Conservation (phyloP, 2,888 invertebrate species). For the Ochlodes sylvanus region DNA sequence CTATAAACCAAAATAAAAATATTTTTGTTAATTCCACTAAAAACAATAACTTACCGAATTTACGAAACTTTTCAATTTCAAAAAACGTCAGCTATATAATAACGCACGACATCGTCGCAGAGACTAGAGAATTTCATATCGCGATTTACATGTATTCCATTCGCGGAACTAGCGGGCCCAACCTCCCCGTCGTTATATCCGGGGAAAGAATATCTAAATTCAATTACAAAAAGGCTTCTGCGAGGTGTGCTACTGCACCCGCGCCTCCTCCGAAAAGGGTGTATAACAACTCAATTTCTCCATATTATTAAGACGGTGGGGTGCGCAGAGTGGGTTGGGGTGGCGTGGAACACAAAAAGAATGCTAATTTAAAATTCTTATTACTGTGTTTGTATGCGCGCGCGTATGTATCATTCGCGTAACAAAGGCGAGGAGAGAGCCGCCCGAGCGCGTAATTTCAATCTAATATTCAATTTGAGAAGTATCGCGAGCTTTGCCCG, state of each 20-base stretch:
- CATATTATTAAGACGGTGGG: constrained; percentile 82
- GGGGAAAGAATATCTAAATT: constrained; percentile 82
- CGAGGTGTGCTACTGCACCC: constrained; percentile 80
- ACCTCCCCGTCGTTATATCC: constrained; percentile 75
- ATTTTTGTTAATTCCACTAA: no score
- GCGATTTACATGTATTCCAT: constrained; percentile 55
- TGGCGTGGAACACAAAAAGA: constrained; percentile 80
- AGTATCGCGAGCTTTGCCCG: constrained; percentile 71
- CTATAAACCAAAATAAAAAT: no score
- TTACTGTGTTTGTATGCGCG: constrained; percentile 82
- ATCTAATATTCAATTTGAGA: constrained; percentile 84
- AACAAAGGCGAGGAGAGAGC: constrained; percentile 78
- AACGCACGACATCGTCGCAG: constrained; percentile 56
- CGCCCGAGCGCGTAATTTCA: constrained; percentile 82
- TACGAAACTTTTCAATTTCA: constrained; percentile 27
- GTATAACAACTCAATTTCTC: constrained; percentile 84
- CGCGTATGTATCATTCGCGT: constrained; percentile 81
- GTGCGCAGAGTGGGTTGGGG: constrained; percentile 68
- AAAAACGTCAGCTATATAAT: constrained; percentile 57
- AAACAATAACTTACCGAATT: no score
- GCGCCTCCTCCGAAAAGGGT: constrained; percentile 79
- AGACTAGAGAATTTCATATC: constrained; percentile 73
- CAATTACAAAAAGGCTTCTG: constrained; percentile 83
- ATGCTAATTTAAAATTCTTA: constrained; percentile 85
- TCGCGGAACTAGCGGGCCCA: constrained; percentile 68